Evolutionary conservation across 1,140 invertebrate genomes (phyloP), one percentile per base, ranked within the genome.

Genomic region (Spodoptera frugiperda): DNA sequence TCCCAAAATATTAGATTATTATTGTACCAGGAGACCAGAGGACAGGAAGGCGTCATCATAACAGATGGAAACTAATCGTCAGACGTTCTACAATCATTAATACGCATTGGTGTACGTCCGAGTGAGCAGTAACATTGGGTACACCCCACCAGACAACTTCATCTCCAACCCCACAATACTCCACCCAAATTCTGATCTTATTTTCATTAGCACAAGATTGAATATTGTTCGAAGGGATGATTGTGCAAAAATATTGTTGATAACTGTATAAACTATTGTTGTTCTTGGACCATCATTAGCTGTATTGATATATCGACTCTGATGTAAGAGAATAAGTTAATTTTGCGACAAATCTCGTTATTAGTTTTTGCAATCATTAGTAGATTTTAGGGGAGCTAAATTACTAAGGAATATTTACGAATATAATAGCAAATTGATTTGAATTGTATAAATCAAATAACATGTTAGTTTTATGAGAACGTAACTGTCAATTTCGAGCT

Each of bases 1-100:
- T 54, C 46, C 54, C 19, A 21, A 76, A 76, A 76, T 65, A 67
- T 78, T 80, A 77, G 68, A 82, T 82, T 82, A 72, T 59, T 53
- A 59, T 76, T 77, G 21, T 73, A 79, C 81, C 76, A 67, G 76
- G 77, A 82, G 73, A 71, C 55, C 59, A 63, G 6, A 67, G 12
- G 76, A 72, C 71, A 76, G 78, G 83, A 79, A 83, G 63, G 77
- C 76, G 73, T 78, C 77, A 44, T 79, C 78, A 75, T 78, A 83
- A 84, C 84, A 86, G 82, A 84, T 86, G 84, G 78, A 67, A 83
- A 76, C 82, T 88, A 87, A 89, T 89, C 85, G 81, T 74, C 63
- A 54, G 57, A 70, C 74, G 53, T 63, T 82, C 80, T 49, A 15
- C 72, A 53, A 85, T 89, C 88, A 89, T 89, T 88, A 89, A 89